Evolutionary conservation across 2,888 invertebrate genomes (phyloP).

Genomic region (Pherbina coryleti): DNA sequence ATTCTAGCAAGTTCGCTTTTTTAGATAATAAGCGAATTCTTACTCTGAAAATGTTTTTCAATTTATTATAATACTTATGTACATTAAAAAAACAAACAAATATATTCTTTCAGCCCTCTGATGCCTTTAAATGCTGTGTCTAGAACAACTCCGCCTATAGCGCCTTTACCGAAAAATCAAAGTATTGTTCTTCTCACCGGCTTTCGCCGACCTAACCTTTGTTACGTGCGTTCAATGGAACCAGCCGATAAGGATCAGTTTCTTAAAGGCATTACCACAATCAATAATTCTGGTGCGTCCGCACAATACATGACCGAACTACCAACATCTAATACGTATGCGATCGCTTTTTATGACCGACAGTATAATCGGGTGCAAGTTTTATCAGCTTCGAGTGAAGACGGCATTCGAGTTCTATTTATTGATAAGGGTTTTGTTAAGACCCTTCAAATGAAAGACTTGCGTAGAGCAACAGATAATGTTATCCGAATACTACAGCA

Average conservation of each 20-base stretch:
- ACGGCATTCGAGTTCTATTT: constrained; percentile 10
- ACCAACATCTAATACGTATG: constrained; percentile 23
- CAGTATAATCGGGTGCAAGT: constrained; percentile 7
- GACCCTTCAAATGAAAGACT: background rate
- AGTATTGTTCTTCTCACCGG: constrained; percentile 40
- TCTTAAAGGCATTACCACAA: background rate
- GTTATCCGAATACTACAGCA: constrained; percentile 21
- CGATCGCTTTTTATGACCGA: background rate
- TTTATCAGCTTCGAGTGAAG: background rate
- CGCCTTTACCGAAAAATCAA: constrained; percentile 29
- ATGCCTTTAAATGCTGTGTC: constrained; percentile 3
- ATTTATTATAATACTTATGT: background rate
- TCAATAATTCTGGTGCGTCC: background rate
- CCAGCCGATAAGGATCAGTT: constrained; percentile 8
- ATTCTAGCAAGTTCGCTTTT: too few species aligned
- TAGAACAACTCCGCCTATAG: constrained; percentile 8
- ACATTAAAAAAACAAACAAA: too few species aligned
- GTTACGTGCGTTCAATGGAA: constrained; percentile 42
- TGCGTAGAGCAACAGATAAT: background rate
- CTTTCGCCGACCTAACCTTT: constrained; percentile 42
- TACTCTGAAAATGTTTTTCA: too few species aligned
- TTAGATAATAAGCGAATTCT: too few species aligned
- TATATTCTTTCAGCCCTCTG: background rate
- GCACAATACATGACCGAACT: constrained; percentile 15
- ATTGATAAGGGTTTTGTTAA: constrained; percentile 17